These are phyloP conservation scores for Sarcophaga variegata DNA, from an alignment of 2,888 invertebrate species.

Conservation along the genomic window DNA sequence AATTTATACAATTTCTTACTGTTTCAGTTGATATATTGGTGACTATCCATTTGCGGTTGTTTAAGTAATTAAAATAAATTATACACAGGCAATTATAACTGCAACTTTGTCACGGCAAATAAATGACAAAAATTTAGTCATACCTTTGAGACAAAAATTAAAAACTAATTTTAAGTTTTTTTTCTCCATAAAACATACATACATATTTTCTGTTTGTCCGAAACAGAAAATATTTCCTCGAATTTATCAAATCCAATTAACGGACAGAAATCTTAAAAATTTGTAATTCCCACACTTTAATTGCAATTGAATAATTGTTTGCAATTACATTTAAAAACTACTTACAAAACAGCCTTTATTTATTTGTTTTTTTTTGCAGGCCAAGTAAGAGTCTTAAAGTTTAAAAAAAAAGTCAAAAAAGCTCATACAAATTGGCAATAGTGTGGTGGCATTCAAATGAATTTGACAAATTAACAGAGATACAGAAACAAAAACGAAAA, in stretches of 20 bases:
- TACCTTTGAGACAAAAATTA: conserved; percentile 10
- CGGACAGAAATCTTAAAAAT: conserved; percentile 4
- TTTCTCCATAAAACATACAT: neutral
- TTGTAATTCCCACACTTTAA: conserved; percentile 66
- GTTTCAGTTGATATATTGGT: too few species aligned
- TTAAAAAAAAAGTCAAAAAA: conserved; percentile 15
- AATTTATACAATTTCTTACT: too few species aligned
- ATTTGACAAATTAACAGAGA: conserved; percentile 68
- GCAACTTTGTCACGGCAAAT: conserved; percentile 26
- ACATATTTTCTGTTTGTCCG: neutral
- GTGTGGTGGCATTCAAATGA: conserved; percentile 61
- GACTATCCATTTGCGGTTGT: too few species aligned
- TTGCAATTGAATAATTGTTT: conserved; percentile 64
- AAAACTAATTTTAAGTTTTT: conserved; percentile 15
- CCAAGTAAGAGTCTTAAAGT: conserved; percentile 22
- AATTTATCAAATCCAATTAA: conserved; percentile 65
- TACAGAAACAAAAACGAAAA: conserved; percentile 17
- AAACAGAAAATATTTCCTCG: conserved; percentile 35
- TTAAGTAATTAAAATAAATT: conserved; percentile 12
- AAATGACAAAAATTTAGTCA: conserved; percentile 48
- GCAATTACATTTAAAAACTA: conserved; percentile 58
- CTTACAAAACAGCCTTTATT: conserved; percentile 39
- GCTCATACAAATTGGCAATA: conserved; percentile 47
- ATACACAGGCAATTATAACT: conserved; percentile 21
- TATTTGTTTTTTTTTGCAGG: conserved; percentile 11